Evolutionary conservation across 1,140 invertebrate species (phyloP).

Genomic region (Drosophila nasuta): DNA sequence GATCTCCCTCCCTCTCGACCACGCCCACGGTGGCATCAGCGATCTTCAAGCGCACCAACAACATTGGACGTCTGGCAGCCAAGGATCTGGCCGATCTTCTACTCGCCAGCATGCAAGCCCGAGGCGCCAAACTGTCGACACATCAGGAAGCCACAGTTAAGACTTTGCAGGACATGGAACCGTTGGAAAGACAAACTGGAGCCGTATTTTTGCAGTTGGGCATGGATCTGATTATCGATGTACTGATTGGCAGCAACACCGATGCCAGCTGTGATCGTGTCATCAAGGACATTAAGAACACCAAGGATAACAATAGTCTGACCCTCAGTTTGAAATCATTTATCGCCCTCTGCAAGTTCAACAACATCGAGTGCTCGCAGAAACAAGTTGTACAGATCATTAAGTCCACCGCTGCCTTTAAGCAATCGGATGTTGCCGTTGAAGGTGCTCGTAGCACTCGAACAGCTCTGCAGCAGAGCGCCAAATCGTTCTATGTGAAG

Average conservation of each 20-base stretch:
- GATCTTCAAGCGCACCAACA: slow-evolving; percentile 12
- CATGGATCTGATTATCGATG: slow-evolving; percentile 71
- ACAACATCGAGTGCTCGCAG: slow-evolving; percentile 59
- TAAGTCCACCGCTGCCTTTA: slow-evolving; percentile 38
- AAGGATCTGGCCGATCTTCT: slow-evolving; percentile 74
- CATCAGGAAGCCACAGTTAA: slow-evolving; percentile 56
- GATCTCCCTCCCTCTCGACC: background rate
- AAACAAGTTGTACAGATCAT: slow-evolving; percentile 66
- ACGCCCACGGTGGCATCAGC: slow-evolving; percentile 7
- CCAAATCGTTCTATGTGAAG: slow-evolving; percentile 10
- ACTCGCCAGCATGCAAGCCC: slow-evolving; percentile 68
- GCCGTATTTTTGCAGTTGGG: slow-evolving; percentile 52
- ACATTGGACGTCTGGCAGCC: slow-evolving; percentile 64
- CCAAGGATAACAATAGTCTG: slow-evolving; percentile 57
- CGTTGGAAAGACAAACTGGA: slow-evolving; percentile 36
- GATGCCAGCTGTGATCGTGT: slow-evolving; percentile 53
- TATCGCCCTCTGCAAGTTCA: slow-evolving; percentile 59
- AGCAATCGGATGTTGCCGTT: background rate
- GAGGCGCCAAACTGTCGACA: slow-evolving; percentile 33
- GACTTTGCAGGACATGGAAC: slow-evolving; percentile 34
- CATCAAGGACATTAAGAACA: slow-evolving; percentile 60
- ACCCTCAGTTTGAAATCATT: slow-evolving; percentile 60
- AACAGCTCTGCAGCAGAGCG: slow-evolving; percentile 19
- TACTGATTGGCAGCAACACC: slow-evolving; percentile 50
- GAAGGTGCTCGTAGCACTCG: slow-evolving; percentile 50